These are phyloP conservation scores for Drosophila santomea DNA, from an alignment of 1,140 invertebrate genomes.

Conservation along the genomic window DNA sequence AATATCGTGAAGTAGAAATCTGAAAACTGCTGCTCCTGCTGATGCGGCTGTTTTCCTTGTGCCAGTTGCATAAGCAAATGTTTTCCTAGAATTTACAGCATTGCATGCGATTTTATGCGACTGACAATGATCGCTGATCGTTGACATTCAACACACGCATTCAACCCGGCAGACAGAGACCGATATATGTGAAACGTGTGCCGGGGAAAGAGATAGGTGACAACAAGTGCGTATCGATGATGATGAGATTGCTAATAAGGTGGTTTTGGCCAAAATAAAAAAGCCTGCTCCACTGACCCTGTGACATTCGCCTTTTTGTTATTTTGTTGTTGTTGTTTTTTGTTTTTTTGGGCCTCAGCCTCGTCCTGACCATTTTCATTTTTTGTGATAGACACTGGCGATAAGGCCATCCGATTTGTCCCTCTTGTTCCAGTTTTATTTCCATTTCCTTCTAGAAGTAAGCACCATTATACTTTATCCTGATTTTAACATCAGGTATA, in stretches of 20 bases:
- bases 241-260: constrained; percentile 63
- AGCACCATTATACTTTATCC: background rate
- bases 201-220: background rate
- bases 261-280: constrained; percentile 69
- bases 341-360: constrained; percentile 40
- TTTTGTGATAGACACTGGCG: constrained; percentile 19
- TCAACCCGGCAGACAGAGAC: background rate
- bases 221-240: constrained; percentile 25
- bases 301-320: constrained; percentile 28
- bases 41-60: constrained; percentile 57
- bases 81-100: constrained; percentile 76
- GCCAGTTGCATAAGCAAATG: constrained; percentile 63
- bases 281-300: constrained; percentile 48
- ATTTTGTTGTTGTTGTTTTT: constrained; percentile 12
- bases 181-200: background rate
- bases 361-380: constrained; percentile 39
- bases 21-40: constrained; percentile 10
- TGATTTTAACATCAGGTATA: background rate
- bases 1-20: background rate
- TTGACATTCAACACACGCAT: constrained; percentile 70
- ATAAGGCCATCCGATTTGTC: constrained; percentile 26
- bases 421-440: constrained; percentile 4
- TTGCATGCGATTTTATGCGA: constrained; percentile 60
- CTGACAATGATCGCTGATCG: constrained; percentile 66
- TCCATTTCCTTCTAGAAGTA: background rate